Percentiles rank a stretch among this genome's conserved stretches.
Evolutionary conservation across 2,113 vertebrate species (phyloP).

Genomic region (human): GRCh38 chr1:239721001-239721500

Average conservation of each 20-base stretch:
- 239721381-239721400: background rate
- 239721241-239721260: background rate
- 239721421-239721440: background rate
- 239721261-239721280: too few species aligned
- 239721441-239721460: background rate
- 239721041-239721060: conserved; percentile 4
- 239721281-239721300: background rate
- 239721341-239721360: background rate
- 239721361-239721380: background rate
- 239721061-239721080: background rate
- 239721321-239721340: background rate
- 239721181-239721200: background rate
- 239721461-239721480: background rate
- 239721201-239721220: background rate
- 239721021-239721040: background rate
- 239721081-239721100: background rate
- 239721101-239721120: background rate
- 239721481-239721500: background rate
- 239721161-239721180: background rate
- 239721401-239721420: background rate
- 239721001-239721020: background rate
- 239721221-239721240: background rate
- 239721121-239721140: background rate
- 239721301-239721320: background rate
- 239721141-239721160: background rate